Percentiles rank a stretch among this genome's conserved stretches.
phyloP scores from a whole-genome alignment of 2,888 invertebrate species.

The Andrena trimmerana region DNA sequence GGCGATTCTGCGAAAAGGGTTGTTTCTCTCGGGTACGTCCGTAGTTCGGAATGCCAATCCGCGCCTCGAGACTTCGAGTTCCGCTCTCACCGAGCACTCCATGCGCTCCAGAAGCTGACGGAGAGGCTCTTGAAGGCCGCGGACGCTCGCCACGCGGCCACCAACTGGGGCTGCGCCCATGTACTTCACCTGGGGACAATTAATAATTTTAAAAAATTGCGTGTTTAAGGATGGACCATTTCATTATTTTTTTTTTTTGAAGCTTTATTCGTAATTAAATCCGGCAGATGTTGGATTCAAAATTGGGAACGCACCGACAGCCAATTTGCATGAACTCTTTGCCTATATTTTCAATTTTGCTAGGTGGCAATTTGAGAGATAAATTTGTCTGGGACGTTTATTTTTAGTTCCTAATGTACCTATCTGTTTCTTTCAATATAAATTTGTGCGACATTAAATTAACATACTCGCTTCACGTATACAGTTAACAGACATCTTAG shows the following conservation, averaged over 20 bases:
- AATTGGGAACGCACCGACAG: background rate
- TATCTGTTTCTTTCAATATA: background rate
- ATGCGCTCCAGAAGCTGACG: constrained; percentile 82
- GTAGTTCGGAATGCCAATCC: constrained; percentile 81
- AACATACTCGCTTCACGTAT: constrained; percentile 1
- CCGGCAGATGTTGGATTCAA: background rate
- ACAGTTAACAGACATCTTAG: background rate
- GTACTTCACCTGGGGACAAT: constrained; percentile 88
- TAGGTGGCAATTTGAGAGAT: background rate
- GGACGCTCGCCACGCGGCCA: constrained; percentile 92
- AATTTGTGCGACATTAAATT: background rate
- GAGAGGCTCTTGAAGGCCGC: constrained; percentile 93
- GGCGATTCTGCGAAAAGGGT: constrained; percentile 95
- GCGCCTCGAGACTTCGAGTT: constrained; percentile 82
- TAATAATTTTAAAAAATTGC: background rate
- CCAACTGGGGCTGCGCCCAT: constrained; percentile 92
- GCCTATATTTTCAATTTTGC: background rate
- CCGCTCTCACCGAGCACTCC: constrained; percentile 77
- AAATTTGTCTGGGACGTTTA: background rate
- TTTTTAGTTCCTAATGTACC: background rate
- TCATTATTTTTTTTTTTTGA: background rate
- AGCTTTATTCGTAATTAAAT: background rate
- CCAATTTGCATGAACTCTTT: constrained; percentile 4
- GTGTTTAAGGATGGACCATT: background rate
- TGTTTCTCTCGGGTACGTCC: constrained; percentile 86